Evolutionary conservation across 2,888 invertebrate species (phyloP), one percentile per base, ranked within the genome.

Genomic region (Ophion slaviceki): DNA sequence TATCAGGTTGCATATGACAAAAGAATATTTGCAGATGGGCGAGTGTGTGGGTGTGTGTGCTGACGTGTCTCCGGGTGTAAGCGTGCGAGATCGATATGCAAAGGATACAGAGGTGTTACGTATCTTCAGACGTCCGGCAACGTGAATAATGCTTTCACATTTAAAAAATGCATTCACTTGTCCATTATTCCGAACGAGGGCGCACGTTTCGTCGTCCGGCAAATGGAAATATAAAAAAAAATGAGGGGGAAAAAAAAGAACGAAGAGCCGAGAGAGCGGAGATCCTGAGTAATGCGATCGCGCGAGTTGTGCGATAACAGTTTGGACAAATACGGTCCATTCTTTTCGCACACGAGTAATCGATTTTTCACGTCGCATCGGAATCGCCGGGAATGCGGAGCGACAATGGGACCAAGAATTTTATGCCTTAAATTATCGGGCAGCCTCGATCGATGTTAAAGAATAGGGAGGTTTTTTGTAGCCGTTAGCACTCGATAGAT

Each of bases 81-180:
- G 47, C 4, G 72, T 61, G 36, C 40, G 66, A 80, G 79, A 84
- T 84, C 84, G 84, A 84, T 84, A 84, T 40, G 20, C 45, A 57
- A 76, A 71, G 76, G 76, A 80, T 80, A 72, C 68, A 77, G 36
- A 64, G 62, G 40, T 11, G 74, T 53, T 67, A 82, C 77, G 66
- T 84, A 66, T 80, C 80, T 36, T n/a, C 47, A 24, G 61, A 66
- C 76, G 59, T 80, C 76, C 80, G 71, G 59, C 45, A 72, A 68
- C 67, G 53, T 78, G 71, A 85, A 81, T 81, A 85, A 81, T 85
- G 74, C 62, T 6, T 68, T 77, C 74, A 81, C 74, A 78, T 67
- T 64, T 67, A 71, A 20, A 4, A 67, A 40, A 68, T 40, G 77
- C 68, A 24, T 78, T 59, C 24, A 40, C 53, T 47, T 47, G 64